These are phyloP conservation scores for Poeciliopsis turrubarensis DNA, from an alignment of 2,113 vertebrate species.

Conservation along the genomic window DNA sequence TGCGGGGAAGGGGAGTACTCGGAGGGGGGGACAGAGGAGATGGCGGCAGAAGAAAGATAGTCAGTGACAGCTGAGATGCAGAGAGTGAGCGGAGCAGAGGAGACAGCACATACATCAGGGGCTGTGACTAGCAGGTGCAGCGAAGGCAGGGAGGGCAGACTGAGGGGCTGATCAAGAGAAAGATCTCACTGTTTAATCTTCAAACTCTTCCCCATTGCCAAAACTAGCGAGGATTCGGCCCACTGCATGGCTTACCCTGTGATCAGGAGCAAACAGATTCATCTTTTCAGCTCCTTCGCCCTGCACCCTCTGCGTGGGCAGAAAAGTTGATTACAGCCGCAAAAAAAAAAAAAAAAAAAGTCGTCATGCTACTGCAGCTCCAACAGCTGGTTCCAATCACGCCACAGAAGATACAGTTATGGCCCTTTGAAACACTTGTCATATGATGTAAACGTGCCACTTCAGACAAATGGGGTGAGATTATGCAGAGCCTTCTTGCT, in stretches of 20 bases:
- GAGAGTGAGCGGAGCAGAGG: constrained; percentile 30
- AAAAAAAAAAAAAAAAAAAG: constrained; percentile 21
- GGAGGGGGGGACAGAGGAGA: not conserved
- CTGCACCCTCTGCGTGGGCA: constrained; percentile 68
- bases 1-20: not conserved
- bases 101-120: constrained; percentile 65
- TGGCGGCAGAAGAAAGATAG: constrained; percentile 58
- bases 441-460: constrained; percentile 29
- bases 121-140: constrained; percentile 77
- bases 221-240: constrained; percentile 63
- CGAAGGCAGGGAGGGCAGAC: constrained; percentile 52
- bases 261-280: constrained; percentile 74
- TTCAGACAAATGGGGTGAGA: constrained; percentile 13
- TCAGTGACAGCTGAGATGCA: constrained; percentile 60
- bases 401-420: constrained; percentile 19
- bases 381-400: constrained; percentile 46
- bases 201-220: constrained; percentile 67
- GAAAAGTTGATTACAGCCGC: constrained; percentile 68
- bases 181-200: constrained; percentile 80
- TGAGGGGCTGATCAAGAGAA: constrained; percentile 74
- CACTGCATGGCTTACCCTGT: constrained; percentile 69
- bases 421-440: constrained; percentile 31
- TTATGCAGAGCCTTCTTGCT: constrained; percentile 32
- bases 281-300: constrained; percentile 55
- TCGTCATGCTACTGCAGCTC: constrained; percentile 34